Evolutionary conservation across 2,113 vertebrate genomes (phyloP).

Genomic region (Piliocolobus tephrosceles): DNA sequence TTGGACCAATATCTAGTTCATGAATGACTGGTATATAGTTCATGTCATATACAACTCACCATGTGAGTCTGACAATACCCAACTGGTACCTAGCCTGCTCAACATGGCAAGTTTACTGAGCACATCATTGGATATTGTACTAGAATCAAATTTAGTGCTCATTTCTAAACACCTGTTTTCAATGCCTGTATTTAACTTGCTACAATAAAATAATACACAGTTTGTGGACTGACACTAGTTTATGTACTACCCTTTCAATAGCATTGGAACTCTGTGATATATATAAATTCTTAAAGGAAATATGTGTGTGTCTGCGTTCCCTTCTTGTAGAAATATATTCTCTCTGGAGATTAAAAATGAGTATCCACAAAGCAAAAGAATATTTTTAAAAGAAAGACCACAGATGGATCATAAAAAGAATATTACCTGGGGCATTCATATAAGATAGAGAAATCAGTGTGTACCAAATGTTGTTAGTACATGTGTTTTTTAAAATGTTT

Average conservation of each 20-base stretch:
- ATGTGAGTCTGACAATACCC: not conserved
- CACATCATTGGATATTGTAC: not conserved
- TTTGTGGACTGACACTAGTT: not conserved
- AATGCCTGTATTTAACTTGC: not conserved
- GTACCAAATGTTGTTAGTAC: not conserved
- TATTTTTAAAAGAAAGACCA: not conserved
- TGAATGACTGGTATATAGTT: not conserved
- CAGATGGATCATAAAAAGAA: not conserved
- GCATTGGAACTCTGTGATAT: not conserved
- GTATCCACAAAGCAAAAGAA: not conserved
- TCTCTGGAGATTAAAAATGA: not conserved
- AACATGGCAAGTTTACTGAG: not conserved
- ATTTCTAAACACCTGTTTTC: not conserved
- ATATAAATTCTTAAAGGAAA: slow-evolving; percentile 16
- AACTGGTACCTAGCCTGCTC: not conserved
- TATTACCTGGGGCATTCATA: not conserved
- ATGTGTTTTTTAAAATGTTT: not conserved
- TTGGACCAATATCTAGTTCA: not conserved
- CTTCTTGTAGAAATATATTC: not conserved
- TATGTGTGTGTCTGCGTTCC: not conserved
- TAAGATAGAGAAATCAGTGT: not conserved
- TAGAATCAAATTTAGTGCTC: not conserved
- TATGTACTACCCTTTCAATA: not conserved
- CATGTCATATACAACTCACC: not conserved
- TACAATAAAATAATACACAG: not conserved